phyloP scores from a whole-genome alignment of 1,140 invertebrate genomes.

The Drosophila nigromelanica region DNA sequence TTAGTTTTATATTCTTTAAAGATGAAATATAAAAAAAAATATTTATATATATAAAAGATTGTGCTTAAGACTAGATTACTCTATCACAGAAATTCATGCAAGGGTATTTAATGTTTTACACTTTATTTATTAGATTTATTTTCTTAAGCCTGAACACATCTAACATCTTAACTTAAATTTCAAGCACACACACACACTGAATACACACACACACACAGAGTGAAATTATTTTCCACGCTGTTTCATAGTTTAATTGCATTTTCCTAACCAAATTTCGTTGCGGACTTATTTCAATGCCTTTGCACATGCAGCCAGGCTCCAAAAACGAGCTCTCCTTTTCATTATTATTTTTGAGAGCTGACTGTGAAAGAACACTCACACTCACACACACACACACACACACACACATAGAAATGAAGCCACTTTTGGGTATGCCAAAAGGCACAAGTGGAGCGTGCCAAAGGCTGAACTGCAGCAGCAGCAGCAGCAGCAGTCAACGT shows the following conservation, averaged over 20 bases:
- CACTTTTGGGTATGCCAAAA: constrained; percentile 21
- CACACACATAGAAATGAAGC: constrained; percentile 2
- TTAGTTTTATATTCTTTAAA: no score
- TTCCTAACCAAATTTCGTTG: constrained; percentile 26
- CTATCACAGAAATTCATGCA: not conserved
- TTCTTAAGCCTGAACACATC: not conserved
- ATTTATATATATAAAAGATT: no score
- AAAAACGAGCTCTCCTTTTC: constrained; percentile 43
- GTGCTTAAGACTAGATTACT: no score
- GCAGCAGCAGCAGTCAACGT: constrained; percentile 29
- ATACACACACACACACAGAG: not conserved
- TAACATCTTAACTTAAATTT: not conserved
- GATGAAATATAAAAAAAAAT: no score
- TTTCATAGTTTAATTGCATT: constrained; percentile 63
- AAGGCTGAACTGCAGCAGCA: constrained; percentile 16
- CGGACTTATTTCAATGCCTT: constrained; percentile 7
- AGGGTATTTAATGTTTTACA: not conserved
- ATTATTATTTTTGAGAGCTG: constrained; percentile 56
- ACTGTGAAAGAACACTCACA: constrained; percentile 35
- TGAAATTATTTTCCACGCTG: constrained; percentile 54
- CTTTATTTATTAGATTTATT: not conserved
- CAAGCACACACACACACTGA: not conserved
- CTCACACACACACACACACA: constrained; percentile 13
- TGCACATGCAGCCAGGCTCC: not conserved
- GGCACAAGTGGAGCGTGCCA: not conserved